Percentiles rank a stretch among this genome's conserved stretches.
These are phyloP conservation scores for Marasmarcha lunaedactyla DNA, from an alignment of 2,888 invertebrate genomes.

Conservation along the genomic window DNA sequence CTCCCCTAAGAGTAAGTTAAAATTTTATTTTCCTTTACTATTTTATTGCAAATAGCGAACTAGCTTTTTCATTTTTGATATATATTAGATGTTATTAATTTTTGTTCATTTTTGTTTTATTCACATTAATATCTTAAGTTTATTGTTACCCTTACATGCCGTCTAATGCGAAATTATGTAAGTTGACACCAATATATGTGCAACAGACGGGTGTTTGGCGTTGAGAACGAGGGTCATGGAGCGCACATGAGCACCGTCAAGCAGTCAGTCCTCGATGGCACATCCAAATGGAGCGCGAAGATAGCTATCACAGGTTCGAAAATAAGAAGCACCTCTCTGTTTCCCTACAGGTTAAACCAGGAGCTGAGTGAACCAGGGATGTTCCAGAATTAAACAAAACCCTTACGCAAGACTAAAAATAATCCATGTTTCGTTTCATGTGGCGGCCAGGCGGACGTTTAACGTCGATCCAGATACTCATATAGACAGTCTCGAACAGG, in stretches of 20 bases:
- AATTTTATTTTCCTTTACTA: too few relatives aligned
- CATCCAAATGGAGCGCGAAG: slow-evolving; percentile 99
- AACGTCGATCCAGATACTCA: slow-evolving; percentile 97
- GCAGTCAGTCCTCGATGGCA: slow-evolving; percentile 98
- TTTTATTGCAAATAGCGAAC: too few relatives aligned
- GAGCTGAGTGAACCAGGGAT: slow-evolving; percentile 19
- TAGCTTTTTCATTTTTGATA: too few relatives aligned
- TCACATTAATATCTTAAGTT: too few relatives aligned
- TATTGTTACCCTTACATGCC: too few relatives aligned
- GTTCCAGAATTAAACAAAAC: slow-evolving; percentile 25
- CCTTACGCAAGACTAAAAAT: slow-evolving; percentile 51
- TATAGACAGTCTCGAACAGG: slow-evolving; percentile 97
- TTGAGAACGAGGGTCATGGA: slow-evolving; percentile 93
- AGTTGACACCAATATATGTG: slow-evolving; percentile 49
- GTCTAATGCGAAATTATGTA: not conserved
- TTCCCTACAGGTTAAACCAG: slow-evolving; percentile 15
- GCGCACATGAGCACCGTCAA: slow-evolving; percentile 98
- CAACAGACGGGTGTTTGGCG: slow-evolving; percentile 94
- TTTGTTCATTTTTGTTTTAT: too few relatives aligned
- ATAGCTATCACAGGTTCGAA: slow-evolving; percentile 99
- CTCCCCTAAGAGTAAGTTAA: too few relatives aligned
- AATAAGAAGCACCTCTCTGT: slow-evolving; percentile 28
- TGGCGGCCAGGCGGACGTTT: slow-evolving; percentile 89
- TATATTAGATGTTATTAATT: too few relatives aligned
- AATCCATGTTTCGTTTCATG: slow-evolving; percentile 62